A percentile compares a stretch with the other conserved stretches of the same genome.
Conservation (phyloP, 2,888 invertebrate genomes). For the Stenotaenia linearis region DNA sequence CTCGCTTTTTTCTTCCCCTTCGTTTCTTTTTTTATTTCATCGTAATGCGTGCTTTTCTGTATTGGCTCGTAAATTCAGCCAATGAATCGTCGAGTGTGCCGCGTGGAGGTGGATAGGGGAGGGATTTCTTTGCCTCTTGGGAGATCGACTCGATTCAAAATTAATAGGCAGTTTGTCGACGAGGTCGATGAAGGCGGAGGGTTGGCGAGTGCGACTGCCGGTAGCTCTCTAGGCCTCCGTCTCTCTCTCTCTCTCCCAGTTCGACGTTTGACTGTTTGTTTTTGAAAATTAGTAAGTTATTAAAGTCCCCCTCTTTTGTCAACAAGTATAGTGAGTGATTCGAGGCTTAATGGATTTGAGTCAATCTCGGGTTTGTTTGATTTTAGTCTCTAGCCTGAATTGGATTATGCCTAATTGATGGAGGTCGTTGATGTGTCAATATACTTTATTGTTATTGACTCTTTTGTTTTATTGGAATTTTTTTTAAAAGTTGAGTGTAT, state of each 20-base stretch:
- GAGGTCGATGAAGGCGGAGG: neutral
- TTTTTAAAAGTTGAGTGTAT: no score
- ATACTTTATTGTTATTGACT: neutral
- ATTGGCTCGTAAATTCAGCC: constrained; percentile 15
- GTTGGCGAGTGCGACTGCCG: neutral
- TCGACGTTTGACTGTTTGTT: constrained; percentile 29
- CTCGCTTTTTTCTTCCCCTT: neutral
- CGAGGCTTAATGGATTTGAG: constrained; percentile 27
- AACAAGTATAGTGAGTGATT: neutral
- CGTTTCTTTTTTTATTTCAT: neutral
- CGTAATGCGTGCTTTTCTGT: neutral
- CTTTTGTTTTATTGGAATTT: neutral
- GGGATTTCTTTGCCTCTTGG: constrained; percentile 10
- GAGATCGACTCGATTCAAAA: constrained; percentile 24
- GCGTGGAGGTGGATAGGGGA: neutral
- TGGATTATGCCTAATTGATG: neutral
- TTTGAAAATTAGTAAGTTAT: constrained; percentile 34
- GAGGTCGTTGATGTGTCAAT: neutral
- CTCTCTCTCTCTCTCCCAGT: neutral
- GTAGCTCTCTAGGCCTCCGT: neutral
- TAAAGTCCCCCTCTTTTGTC: constrained; percentile 21
- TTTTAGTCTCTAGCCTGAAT: neutral
- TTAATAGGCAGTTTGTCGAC: constrained; percentile 18
- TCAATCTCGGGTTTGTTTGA: neutral
- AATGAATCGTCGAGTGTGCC: neutral